Evolutionary conservation across 1,140 invertebrate genomes (phyloP).

Genomic region (Cataglyphis hispanica): DNA sequence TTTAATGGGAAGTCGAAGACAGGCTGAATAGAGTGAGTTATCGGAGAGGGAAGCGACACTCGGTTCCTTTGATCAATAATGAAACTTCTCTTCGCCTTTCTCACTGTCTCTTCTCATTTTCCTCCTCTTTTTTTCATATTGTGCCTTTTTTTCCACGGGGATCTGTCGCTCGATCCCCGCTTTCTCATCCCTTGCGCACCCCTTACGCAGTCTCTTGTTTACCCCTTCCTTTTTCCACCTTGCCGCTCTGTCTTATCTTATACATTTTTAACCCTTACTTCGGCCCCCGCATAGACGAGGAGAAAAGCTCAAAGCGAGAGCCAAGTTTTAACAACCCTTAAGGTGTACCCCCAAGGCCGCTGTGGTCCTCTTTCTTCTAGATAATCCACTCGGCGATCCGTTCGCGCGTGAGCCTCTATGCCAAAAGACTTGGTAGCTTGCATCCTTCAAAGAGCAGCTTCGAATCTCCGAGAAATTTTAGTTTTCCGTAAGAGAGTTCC

Average conservation of each 20-base stretch:
- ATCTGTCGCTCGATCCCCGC: conserved; percentile 2
- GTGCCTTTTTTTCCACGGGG: conserved; percentile 20
- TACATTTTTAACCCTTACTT: conserved; percentile 81
- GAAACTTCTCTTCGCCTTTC: conserved; percentile 73
- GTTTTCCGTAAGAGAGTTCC: background rate
- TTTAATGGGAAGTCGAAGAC: conserved; percentile 77
- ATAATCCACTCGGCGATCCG: conserved; percentile 76
- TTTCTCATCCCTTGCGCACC: conserved; percentile 13
- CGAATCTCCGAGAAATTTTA: conserved; percentile 60
- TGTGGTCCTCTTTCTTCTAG: conserved; percentile 69
- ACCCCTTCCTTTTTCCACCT: background rate
- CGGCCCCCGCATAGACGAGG: conserved; percentile 60
- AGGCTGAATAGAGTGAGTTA: conserved; percentile 75
- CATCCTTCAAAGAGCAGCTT: conserved; percentile 32
- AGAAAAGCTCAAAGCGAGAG: conserved; percentile 73
- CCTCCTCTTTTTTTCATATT: conserved; percentile 37
- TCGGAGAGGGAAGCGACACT: conserved; percentile 74
- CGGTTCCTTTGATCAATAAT: conserved; percentile 81
- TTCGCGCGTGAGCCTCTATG: conserved; percentile 68
- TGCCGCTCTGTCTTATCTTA: conserved; percentile 68
- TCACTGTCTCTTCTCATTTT: conserved; percentile 37
- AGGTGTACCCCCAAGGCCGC: conserved; percentile 57
- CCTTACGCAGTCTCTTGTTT: conserved; percentile 20
- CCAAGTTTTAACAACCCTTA: conserved; percentile 77
- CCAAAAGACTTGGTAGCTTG: conserved; percentile 59